Conservation (phyloP, 2,113 vertebrate genomes). For the Neofelis nebulosa region DNA sequence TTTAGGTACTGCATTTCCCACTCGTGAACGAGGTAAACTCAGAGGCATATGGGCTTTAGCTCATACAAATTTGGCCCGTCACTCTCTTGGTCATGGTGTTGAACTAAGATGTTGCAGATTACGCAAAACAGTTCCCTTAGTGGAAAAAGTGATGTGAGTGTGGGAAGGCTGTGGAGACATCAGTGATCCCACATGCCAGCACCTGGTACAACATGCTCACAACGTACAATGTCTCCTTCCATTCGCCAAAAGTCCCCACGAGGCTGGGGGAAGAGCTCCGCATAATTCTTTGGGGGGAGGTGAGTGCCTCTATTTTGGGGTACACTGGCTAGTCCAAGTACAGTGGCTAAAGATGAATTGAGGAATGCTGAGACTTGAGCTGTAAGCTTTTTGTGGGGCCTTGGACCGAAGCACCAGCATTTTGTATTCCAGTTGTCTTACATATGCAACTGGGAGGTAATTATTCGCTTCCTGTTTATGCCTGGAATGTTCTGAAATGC, state of each 20-base stretch:
- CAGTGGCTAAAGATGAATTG: neutral
- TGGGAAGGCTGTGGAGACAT: fast-evolving
- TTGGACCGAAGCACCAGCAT: neutral
- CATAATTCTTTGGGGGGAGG: neutral
- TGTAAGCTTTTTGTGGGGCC: neutral
- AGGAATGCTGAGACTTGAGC: neutral
- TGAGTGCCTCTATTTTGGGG: neutral
- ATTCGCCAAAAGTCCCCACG: neutral
- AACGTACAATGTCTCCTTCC: neutral
- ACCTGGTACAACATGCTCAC: neutral
- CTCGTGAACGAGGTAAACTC: neutral
- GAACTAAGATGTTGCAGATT: neutral
- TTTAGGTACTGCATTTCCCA: neutral
- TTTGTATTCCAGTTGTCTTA: neutral
- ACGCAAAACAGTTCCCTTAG: neutral
- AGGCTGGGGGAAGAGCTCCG: neutral
- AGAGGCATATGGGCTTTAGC: neutral
- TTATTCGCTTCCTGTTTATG: neutral
- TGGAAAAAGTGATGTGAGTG: neutral
- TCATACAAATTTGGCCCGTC: neutral
- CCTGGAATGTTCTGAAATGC: neutral
- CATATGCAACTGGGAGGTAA: neutral
- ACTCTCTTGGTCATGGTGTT: neutral
- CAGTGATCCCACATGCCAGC: neutral
- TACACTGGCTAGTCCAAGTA: neutral